phyloP scores from a whole-genome alignment of 2,113 vertebrate genomes.

The Otus sunia region DNA sequence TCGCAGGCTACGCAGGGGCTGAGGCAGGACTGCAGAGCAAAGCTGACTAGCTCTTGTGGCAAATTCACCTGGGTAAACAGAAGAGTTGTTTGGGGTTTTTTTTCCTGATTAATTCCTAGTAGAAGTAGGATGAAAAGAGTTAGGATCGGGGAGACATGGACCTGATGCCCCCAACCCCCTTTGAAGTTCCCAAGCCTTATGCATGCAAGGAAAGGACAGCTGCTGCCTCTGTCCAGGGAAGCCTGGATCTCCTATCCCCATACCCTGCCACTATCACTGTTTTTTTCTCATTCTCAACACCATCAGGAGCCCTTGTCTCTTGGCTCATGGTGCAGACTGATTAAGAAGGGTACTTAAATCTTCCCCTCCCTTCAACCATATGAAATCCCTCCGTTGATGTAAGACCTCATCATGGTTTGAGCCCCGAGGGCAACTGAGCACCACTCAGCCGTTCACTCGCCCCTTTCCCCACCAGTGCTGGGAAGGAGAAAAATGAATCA shows the following conservation, averaged over 20 bases:
- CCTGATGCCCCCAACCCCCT: background rate
- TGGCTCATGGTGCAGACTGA: rapidly evolving
- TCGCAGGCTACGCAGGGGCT: background rate
- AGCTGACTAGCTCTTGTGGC: background rate
- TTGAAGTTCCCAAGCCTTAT: background rate
- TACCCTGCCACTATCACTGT: rapidly evolving
- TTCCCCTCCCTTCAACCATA: background rate
- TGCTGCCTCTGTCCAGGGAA: background rate
- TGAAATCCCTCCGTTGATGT: background rate
- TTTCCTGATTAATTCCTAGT: background rate
- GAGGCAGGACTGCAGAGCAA: background rate
- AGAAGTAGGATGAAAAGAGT: background rate
- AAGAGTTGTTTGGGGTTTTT: background rate
- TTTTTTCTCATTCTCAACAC: background rate
- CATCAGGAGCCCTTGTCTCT: background rate
- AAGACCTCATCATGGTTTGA: background rate
- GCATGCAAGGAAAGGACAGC: background rate
- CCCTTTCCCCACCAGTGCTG: too few relatives aligned
- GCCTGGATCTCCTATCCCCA: background rate
- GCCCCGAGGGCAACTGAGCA: too few relatives aligned
- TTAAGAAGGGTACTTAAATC: background rate
- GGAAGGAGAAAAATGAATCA: too few relatives aligned
- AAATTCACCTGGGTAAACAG: background rate
- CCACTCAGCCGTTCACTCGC: too few relatives aligned
- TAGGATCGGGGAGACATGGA: background rate